Conservation (phyloP, 2,888 invertebrate species). For the Aquatica leii region DNA sequence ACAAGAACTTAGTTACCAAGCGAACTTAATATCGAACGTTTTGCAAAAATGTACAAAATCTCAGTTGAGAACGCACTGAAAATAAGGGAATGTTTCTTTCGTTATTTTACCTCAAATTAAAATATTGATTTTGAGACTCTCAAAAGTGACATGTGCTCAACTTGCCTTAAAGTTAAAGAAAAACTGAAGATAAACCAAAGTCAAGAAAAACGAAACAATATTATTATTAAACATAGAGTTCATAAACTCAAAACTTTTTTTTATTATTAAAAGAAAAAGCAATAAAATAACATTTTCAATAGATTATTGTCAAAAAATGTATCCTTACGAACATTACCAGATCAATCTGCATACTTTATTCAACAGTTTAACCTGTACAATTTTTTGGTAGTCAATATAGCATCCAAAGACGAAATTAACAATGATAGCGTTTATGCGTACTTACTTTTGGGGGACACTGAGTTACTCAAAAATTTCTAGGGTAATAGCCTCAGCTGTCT, state of each 20-base stretch:
- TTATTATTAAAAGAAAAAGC: too few species aligned
- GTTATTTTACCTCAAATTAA: not conserved
- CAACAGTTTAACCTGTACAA: conserved; percentile 52
- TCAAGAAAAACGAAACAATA: not conserved
- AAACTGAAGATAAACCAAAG: not conserved
- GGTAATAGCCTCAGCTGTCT: too few species aligned
- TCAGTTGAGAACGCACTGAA: not conserved
- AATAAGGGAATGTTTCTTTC: not conserved
- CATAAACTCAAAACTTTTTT: not conserved
- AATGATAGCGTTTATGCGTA: not conserved
- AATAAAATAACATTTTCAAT: too few species aligned
- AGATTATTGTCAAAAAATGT: conserved; percentile 5
- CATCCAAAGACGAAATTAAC: conserved; percentile 37
- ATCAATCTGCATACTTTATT: conserved; percentile 51
- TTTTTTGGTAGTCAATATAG: conserved; percentile 50
- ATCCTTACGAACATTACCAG: conserved; percentile 23
- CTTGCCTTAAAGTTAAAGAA: not conserved
- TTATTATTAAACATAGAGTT: too few species aligned
- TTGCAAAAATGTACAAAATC: not conserved
- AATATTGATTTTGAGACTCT: not conserved
- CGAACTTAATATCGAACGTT: not conserved
- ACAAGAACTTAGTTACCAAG: not conserved
- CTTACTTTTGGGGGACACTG: not conserved
- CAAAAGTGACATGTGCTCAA: not conserved
- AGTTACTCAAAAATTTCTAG: too few species aligned